phyloP scores from a whole-genome alignment of 1,140 invertebrate species.

The Tetragnatha versicolor region DNA sequence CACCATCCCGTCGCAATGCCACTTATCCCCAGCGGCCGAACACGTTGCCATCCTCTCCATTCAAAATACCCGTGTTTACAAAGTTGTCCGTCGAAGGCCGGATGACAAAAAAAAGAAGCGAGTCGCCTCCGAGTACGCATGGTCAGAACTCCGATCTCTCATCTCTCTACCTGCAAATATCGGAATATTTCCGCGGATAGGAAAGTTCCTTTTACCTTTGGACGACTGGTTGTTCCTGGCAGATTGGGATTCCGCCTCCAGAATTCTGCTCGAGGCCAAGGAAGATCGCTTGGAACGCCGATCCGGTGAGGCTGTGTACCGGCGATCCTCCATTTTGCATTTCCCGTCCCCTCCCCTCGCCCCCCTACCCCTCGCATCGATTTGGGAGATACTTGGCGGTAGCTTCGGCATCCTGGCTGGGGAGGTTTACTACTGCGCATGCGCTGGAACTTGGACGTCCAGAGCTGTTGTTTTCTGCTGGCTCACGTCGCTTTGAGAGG shows the following conservation, averaged over 20 bases:
- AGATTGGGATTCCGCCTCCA: slow-evolving; percentile 47
- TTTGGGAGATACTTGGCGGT: no score
- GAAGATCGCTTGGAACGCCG: slow-evolving; percentile 55
- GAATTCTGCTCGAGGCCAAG: slow-evolving; percentile 43
- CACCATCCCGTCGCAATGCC: no score
- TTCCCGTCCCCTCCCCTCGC: slow-evolving; percentile 4
- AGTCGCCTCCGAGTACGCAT: no score
- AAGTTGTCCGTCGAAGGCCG: neutral
- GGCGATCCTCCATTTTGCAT: slow-evolving; percentile 46
- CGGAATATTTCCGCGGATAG: neutral
- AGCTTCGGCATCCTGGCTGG: no score
- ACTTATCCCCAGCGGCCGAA: no score
- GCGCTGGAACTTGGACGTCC: slow-evolving; percentile 14
- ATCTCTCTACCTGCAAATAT: neutral
- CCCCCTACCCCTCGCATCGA: neutral
- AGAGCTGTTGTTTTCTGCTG: no score
- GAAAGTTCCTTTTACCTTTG: slow-evolving; percentile 44
- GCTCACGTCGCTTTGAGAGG: no score
- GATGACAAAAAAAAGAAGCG: no score
- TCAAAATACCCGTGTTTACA: neutral
- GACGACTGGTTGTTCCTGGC: slow-evolving; percentile 32
- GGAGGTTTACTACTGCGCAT: neutral
- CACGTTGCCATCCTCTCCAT: no score
- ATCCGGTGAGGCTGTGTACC: slow-evolving; percentile 31
- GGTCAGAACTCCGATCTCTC: no score